Percentiles rank a stretch among this genome's conserved stretches.
Conservation (phyloP, 2,888 invertebrate species). For the Hipparchia semele region DNA sequence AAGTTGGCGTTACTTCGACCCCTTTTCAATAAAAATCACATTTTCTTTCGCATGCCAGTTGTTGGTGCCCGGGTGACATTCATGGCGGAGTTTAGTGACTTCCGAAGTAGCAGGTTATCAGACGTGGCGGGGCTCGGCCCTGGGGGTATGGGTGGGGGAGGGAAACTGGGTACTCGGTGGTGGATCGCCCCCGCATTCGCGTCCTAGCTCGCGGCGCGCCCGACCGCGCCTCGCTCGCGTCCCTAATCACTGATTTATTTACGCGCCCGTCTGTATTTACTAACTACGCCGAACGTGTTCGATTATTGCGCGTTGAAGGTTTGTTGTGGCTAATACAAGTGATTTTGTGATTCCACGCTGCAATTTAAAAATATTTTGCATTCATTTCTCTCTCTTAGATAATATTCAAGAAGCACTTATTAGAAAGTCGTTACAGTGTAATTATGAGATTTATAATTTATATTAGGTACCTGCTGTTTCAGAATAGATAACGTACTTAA, state of each 20-base stretch:
- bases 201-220: slow-evolving; percentile 67
- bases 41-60: slow-evolving; percentile 73
- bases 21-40: slow-evolving; percentile 78
- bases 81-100: slow-evolving; percentile 80
- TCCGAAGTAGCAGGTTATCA: slow-evolving; percentile 83
- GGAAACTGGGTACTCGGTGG: slow-evolving; percentile 71
- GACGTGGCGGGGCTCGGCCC: slow-evolving; percentile 56
- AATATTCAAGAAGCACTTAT: not conserved
- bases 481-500: too few species aligned
- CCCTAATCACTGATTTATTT: slow-evolving; percentile 38
- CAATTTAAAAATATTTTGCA: not conserved
- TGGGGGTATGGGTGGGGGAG: slow-evolving; percentile 50
- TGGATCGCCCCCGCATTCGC: slow-evolving; percentile 72
- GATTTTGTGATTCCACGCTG: slow-evolving; percentile 58
- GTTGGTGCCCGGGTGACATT: slow-evolving; percentile 74
- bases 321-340: slow-evolving; percentile 72
- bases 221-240: slow-evolving; percentile 60
- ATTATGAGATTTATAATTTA: not conserved
- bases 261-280: slow-evolving; percentile 57
- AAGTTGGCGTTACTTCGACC: slow-evolving; percentile 64
- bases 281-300: slow-evolving; percentile 52
- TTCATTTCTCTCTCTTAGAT: not conserved
- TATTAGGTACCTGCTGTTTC: too few species aligned
- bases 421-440: not conserved
- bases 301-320: slow-evolving; percentile 56